Base-by-base conservation (phyloP, 1,140 invertebrate species). In the Wiebesia pumilae region DNA sequence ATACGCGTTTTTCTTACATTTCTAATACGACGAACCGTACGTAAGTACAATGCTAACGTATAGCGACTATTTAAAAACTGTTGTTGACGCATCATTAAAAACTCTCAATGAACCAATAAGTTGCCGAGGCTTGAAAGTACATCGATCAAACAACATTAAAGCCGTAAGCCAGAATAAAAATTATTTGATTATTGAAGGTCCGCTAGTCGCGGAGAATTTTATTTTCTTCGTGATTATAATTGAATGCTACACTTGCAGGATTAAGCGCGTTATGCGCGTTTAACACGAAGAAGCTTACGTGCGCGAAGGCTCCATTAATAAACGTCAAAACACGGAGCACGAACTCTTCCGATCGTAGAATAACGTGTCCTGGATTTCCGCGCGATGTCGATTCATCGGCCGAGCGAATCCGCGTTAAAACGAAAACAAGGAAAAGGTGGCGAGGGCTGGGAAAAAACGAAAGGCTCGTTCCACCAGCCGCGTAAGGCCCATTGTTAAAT, bases 401-500 rank as follows among this genome's bases (percentile, higher is more conserved):
- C 79, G 54, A 65, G 33, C 21, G 27, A 69, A 69, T 67, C 62
- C n/a, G 21, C 54, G 27, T 10, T 47, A 35, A 79, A 81, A 67
- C 16, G 58, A 67, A 81, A 67, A 51, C 16, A 67, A 51, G 19
- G 12, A 24, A 9, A 19, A 38, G 80, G 12, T 40, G 40, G 12
- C 1, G 40, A n/a, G 51, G 43, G 73, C 73, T 62, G 58, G 10
- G 43, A 16, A 38, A 47, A 38, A 51, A 77, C 24, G 40, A 47
- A 77, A 77, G 7, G 24, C 73, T 27, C 40, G 77, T 19, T 51
- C 24, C 19, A 1, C n/a, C 69, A 24, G 6, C 19, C 24, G 58
- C 65, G n/a, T 12, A 27, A 27, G 47, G 21, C 67, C 38, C 51
- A 84, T 84, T 84, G 83, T 78, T 78, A 78, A 84, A 84, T 84